Evolutionary conservation across 2,797 vertebrate species (phyloP).

Genomic region (Triplophysa bombifrons): DNA sequence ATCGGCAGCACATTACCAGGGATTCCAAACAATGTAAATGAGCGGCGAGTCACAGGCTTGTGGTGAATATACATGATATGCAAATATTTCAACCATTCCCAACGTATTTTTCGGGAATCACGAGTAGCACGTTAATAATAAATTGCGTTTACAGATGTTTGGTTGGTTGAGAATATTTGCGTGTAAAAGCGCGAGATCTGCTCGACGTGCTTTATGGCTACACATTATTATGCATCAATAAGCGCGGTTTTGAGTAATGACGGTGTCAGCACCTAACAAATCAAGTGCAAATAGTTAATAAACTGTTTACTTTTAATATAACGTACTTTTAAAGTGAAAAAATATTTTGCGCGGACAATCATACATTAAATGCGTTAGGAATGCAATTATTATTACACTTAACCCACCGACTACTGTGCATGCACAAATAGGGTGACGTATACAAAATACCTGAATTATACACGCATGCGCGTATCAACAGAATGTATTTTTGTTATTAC

Average conservation of each 20-base stretch:
- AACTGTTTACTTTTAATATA: no score
- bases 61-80: neutral
- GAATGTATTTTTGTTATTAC: neutral
- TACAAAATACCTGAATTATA: neutral
- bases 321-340: no score
- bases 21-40: constrained; percentile 2
- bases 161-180: neutral
- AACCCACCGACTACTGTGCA: neutral
- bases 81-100: neutral
- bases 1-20: neutral
- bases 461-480: neutral
- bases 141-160: neutral
- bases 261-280: no score
- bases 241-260: no score
- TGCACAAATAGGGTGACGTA: neutral
- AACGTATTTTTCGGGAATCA: neutral
- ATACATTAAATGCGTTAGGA: neutral
- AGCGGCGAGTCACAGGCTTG: neutral
- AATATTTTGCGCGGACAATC: no score
- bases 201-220: no score
- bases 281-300: no score
- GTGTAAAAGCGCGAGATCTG: neutral
- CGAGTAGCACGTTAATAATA: neutral
- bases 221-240: no score
- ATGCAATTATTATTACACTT: neutral